Evolutionary conservation across 2,113 vertebrate genomes (phyloP).

Genomic region (Trichechus manatus): DNA sequence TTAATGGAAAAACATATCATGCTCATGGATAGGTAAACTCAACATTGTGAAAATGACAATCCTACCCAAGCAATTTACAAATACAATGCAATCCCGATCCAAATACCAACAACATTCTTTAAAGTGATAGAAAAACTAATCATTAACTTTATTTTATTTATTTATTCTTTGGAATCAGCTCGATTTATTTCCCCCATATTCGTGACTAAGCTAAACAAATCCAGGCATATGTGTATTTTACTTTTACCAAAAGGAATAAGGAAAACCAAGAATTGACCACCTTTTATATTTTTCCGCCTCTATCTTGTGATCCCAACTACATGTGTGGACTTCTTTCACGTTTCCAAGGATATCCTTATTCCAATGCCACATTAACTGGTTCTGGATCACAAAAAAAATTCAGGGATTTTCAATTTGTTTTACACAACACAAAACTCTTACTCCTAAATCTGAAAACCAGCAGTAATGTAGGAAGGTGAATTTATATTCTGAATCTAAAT

Average conservation of each 20-base stretch:
- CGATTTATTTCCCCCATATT: conserved; percentile 13
- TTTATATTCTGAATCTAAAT: neutral
- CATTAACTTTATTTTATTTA: too few relatives aligned
- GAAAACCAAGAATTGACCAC: too few relatives aligned
- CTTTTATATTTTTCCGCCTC: too few relatives aligned
- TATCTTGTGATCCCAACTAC: neutral
- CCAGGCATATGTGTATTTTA: too few relatives aligned
- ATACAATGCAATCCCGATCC: too few relatives aligned
- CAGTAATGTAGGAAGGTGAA: neutral
- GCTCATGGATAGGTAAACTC: too few relatives aligned
- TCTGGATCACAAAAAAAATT: neutral
- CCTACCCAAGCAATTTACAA: too few relatives aligned
- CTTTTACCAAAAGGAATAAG: too few relatives aligned
- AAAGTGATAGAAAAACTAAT: too few relatives aligned
- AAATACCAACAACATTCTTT: too few relatives aligned
- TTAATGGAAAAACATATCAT: too few relatives aligned
- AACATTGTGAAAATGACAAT: too few relatives aligned
- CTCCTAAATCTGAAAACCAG: neutral
- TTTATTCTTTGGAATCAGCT: neutral
- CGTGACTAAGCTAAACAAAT: neutral
- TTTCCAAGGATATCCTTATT: neutral
- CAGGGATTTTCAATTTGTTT: neutral
- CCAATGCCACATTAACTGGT: neutral
- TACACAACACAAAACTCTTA: neutral
- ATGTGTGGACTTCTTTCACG: neutral